Percentiles rank a stretch among this genome's conserved stretches.
Conservation (phyloP, 1,140 invertebrate species). For the Bombus confusus region DNA sequence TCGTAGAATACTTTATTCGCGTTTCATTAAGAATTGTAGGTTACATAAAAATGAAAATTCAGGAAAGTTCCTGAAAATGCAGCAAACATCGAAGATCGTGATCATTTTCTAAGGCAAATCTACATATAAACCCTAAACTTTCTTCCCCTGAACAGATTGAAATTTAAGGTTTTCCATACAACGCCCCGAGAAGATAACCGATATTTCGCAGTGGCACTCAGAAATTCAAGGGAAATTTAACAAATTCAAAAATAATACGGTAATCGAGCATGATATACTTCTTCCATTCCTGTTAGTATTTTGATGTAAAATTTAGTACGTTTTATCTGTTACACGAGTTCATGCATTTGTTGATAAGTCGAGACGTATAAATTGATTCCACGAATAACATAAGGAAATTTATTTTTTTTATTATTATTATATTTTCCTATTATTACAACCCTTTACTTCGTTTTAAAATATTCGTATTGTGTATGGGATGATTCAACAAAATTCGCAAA, state of each 20-base stretch:
- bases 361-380: neutral
- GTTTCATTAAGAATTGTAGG: too few relatives aligned
- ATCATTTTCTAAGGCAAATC: neutral
- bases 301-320: neutral
- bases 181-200: neutral
- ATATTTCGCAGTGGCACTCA: neutral
- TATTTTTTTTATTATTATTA: too few relatives aligned
- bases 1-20: too few relatives aligned
- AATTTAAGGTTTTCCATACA: neutral
- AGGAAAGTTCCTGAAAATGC: neutral
- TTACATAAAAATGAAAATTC: too few relatives aligned
- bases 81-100: neutral
- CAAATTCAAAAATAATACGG: neutral
- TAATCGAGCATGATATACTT: neutral
- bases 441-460: too few relatives aligned
- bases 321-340: neutral
- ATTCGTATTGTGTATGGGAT: too few relatives aligned
- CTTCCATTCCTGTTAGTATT: neutral
- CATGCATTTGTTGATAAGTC: neutral
- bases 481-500: too few relatives aligned
- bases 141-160: constrained; percentile 8
- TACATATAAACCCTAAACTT: neutral
- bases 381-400: neutral
- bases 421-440: too few relatives aligned
- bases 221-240: neutral